These are phyloP conservation scores for Saxidomus purpurata DNA, from an alignment of 1,140 invertebrate species.

Conservation along the genomic window DNA sequence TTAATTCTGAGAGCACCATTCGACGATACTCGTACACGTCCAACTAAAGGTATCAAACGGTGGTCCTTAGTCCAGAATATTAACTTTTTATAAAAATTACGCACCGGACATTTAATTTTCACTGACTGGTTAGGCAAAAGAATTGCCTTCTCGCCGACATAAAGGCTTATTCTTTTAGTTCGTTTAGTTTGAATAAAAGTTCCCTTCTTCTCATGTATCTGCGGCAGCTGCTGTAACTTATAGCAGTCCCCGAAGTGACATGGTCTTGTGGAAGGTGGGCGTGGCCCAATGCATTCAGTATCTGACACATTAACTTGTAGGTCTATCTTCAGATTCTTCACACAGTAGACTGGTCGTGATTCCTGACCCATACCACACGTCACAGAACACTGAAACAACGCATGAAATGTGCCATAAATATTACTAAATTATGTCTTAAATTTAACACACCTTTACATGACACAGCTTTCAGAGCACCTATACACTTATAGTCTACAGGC, in stretches of 20 bases:
- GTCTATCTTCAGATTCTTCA: constrained; percentile 88
- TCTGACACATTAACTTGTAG: constrained; percentile 68
- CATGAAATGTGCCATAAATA: too few relatives aligned
- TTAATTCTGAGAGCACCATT: constrained; percentile 73
- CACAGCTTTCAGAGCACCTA: too few relatives aligned
- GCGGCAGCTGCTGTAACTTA: constrained; percentile 60
- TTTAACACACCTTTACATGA: too few relatives aligned
- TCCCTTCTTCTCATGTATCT: constrained; percentile 72
- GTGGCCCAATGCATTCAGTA: constrained; percentile 64
- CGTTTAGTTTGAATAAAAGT: constrained; percentile 75
- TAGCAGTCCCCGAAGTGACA: constrained; percentile 69
- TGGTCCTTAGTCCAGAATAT: constrained; percentile 76
- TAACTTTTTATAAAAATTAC: constrained; percentile 71
- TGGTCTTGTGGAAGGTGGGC: constrained; percentile 55
- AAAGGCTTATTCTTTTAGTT: constrained; percentile 65
- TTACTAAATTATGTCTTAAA: too few relatives aligned
- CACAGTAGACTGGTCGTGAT: constrained; percentile 92
- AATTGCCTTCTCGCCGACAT: constrained; percentile 69
- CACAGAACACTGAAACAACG: constrained; percentile 88
- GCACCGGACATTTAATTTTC: constrained; percentile 73
- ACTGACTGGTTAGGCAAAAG: constrained; percentile 73
- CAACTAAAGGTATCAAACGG: constrained; percentile 71
- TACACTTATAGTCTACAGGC: too few relatives aligned
- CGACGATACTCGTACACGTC: constrained; percentile 69
- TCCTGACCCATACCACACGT: constrained; percentile 90